phyloP scores from a whole-genome alignment of 2,797 vertebrate genomes.

The Chromis chromis region DNA sequence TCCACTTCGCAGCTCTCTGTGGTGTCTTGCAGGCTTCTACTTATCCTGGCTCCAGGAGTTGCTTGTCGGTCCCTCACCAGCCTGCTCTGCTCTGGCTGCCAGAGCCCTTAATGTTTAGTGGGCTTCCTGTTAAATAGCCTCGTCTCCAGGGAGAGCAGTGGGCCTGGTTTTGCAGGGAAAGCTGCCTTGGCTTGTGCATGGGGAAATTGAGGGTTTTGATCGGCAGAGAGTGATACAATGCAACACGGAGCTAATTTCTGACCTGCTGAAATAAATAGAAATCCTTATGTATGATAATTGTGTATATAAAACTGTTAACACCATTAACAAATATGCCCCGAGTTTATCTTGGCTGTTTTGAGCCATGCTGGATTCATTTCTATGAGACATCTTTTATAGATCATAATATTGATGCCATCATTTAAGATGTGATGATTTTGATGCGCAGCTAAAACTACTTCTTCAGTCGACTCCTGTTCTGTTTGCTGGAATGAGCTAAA shows the following conservation, averaged over 20 bases:
- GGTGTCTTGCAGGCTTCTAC: conserved; percentile 57
- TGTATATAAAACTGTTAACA: conserved; percentile 22
- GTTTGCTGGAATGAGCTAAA: conserved; percentile 54
- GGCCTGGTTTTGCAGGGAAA: conserved; percentile 50
- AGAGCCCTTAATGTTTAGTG: conserved; percentile 75
- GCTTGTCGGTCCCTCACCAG: conserved; percentile 42
- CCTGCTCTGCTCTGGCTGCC: conserved; percentile 60
- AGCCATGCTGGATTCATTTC: conserved; percentile 21
- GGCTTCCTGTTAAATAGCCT: conserved; percentile 69
- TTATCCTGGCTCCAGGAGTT: conserved; percentile 66
- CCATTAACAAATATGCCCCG: neutral
- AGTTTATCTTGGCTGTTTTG: conserved; percentile 15
- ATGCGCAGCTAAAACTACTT: conserved; percentile 6
- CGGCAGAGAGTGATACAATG: conserved; percentile 30
- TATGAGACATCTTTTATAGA: conserved; percentile 11
- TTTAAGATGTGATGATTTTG: conserved; percentile 25
- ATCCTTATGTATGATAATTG: conserved; percentile 16
- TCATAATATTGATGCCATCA: conserved; percentile 25
- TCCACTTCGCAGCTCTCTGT: conserved; percentile 52
- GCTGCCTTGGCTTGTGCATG: conserved; percentile 40
- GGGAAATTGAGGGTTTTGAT: conserved; percentile 34
- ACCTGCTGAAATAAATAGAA: conserved; percentile 34
- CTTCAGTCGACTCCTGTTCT: conserved; percentile 17
- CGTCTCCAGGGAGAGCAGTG: conserved; percentile 65
- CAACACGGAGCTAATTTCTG: conserved; percentile 24